Conservation (phyloP, 2,113 vertebrate species). For the Phrynocephalus versicolor region DNA sequence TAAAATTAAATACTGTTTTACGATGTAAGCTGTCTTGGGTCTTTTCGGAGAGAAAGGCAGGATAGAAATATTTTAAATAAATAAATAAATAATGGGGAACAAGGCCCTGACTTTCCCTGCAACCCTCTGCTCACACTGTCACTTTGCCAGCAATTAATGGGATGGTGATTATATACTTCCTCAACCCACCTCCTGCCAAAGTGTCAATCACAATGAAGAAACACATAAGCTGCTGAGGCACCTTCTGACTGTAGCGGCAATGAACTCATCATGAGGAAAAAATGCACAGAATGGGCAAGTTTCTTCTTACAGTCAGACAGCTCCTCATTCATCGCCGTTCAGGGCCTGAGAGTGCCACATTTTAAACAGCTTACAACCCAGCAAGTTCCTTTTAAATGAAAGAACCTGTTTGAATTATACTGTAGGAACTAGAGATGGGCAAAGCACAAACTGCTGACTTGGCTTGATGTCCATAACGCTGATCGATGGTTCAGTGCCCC, state of each 20-base stretch:
- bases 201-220: neutral
- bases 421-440: neutral
- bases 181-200: neutral
- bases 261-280: neutral
- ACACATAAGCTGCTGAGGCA: neutral
- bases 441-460: no score
- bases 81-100: neutral
- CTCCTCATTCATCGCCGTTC: neutral
- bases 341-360: neutral
- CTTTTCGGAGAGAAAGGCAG: no score
- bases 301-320: neutral
- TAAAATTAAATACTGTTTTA: no score
- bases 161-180: neutral
- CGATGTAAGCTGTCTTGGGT: no score
- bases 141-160: neutral
- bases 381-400: neutral
- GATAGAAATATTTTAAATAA: no score
- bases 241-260: neutral
- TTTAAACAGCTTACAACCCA: neutral
- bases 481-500: no score
- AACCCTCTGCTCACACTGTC: neutral
- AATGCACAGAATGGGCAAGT: neutral
- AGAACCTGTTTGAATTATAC: neutral
- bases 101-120: neutral
- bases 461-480: no score